A percentile compares a stretch with the other conserved stretches of the same genome.
Conservation (phyloP, 2,888 invertebrate species). For the Icerya purchasi region DNA sequence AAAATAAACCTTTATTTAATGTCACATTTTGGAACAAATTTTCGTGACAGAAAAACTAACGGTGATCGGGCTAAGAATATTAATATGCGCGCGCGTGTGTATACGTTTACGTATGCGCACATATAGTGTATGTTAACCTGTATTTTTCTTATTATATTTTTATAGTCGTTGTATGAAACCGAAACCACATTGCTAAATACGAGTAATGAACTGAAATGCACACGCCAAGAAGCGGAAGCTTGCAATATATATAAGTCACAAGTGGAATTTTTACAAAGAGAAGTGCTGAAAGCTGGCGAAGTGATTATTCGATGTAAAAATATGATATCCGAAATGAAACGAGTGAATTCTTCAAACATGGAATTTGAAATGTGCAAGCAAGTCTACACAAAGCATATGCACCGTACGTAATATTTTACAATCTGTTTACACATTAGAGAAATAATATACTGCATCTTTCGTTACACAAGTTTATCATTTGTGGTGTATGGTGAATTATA, state of each 20-base stretch:
- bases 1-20: too few relatives aligned
- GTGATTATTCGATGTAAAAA: constrained; percentile 24
- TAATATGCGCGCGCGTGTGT: neutral
- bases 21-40: too few relatives aligned
- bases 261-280: constrained; percentile 32
- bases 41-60: too few relatives aligned
- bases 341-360: neutral
- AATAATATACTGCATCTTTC: too few relatives aligned
- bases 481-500: too few relatives aligned
- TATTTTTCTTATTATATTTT: constrained; percentile 1
- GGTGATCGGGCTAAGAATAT: too few relatives aligned
- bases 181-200: constrained; percentile 28
- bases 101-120: neutral
- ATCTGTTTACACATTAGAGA: neutral
- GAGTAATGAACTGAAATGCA: constrained; percentile 27
- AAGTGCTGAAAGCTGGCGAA: constrained; percentile 25
- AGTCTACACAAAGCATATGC: neutral
- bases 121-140: neutral
- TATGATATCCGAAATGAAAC: neutral
- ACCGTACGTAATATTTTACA: neutral
- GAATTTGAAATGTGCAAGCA: neutral
- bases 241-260: constrained; percentile 32
- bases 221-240: constrained; percentile 29
- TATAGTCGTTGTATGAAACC: constrained; percentile 24
- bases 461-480: too few relatives aligned